Conservation (phyloP, 1,140 invertebrate species). For the Oncopeltus fasciatus region DNA sequence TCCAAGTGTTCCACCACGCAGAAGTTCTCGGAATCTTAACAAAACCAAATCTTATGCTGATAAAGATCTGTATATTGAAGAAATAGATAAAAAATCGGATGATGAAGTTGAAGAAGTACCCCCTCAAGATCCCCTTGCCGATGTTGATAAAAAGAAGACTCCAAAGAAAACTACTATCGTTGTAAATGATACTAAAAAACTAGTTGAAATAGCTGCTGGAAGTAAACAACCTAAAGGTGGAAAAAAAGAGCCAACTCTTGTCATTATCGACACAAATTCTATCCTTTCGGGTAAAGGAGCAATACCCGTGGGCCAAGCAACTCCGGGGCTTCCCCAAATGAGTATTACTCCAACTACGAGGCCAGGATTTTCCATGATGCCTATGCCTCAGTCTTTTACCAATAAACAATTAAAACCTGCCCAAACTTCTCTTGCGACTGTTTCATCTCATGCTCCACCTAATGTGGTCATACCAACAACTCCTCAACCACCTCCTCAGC, state of each 20-base stretch:
- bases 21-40: constrained; percentile 46
- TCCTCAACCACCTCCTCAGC: constrained; percentile 31
- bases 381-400: not conserved
- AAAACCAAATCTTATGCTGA: constrained; percentile 43
- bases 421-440: constrained; percentile 12
- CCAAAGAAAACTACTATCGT: constrained; percentile 45
- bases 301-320: constrained; percentile 35
- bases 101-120: constrained; percentile 36
- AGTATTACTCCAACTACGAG: constrained; percentile 21
- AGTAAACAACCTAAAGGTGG: constrained; percentile 35
- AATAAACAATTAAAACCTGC: constrained; percentile 22
- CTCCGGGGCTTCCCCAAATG: constrained; percentile 19
- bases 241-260: constrained; percentile 59
- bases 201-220: constrained; percentile 50
- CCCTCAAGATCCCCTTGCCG: constrained; percentile 36
- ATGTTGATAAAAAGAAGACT: constrained; percentile 33
- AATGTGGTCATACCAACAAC: not conserved
- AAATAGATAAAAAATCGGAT: constrained; percentile 17
- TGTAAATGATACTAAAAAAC: constrained; percentile 53
- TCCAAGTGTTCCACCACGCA: constrained; percentile 36
- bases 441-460: constrained; percentile 31
- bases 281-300: constrained; percentile 47
- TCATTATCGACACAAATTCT: constrained; percentile 64
- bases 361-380: not conserved
- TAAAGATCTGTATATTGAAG: constrained; percentile 41